Evolutionary conservation across 2,797 vertebrate genomes (phyloP), one percentile per base, ranked within the genome.

Genomic region (Enteromius viviparus): DNA sequence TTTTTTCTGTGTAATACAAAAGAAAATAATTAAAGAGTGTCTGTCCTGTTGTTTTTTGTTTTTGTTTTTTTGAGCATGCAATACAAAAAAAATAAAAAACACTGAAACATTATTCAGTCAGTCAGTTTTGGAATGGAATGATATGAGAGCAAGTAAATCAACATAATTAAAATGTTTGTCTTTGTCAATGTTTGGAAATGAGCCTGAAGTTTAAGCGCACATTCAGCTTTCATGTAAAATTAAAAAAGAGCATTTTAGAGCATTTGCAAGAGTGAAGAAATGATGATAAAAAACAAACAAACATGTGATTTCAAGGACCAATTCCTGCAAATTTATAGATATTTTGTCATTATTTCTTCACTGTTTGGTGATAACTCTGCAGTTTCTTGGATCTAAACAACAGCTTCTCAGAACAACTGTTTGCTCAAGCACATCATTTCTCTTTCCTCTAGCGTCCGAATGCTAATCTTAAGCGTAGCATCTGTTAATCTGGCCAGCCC

Each of bases 401-500:
- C 68, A 23, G 40, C 17, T 70, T 26, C 49, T 51, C 64, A 26
- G 32, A 62, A 47, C 17, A 23, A 12, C 62, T 23, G 29, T 68
- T 68, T 66, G 29, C 51, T 1, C 34, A 42, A 37, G 29, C 66
- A 15, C 37, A 4, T 10, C 0, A 65, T 62, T 65, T 78, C 68
- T 58, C 26, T 79, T 12, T 19, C 10, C 71, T 75, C 76, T 69
- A 49, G 49, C n/a, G 21, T 47, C 37, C 58, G 53, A 32, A 81
- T 14, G 40, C 64, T 80, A 64, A 78, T 83, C 70, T 71, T 29
- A 26, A 37, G 19, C 32, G 26, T 37, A 49, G 29, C 77, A 49
- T 81, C 34, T 82, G 78, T 53, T 42, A 42, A 76, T 77, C 70
- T 42, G 29, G 7, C 26, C 69, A 42, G 37, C 53, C 78, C 64